Evolutionary conservation across 1,140 invertebrate genomes (phyloP), one percentile per base, ranked within the genome.

Genomic region (Magallana gigas): DNA sequence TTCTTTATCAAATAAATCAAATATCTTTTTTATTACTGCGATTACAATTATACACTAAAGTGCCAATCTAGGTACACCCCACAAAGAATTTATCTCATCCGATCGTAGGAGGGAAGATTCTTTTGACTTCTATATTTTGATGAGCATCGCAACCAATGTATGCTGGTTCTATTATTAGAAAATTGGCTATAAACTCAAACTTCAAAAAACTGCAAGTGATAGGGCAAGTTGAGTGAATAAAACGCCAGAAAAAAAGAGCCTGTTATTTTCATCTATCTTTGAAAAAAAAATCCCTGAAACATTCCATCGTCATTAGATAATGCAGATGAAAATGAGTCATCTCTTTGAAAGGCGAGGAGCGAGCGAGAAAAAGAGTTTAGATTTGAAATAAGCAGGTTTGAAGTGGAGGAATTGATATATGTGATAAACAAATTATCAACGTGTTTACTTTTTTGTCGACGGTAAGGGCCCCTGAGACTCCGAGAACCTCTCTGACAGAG

Each of bases 251-350:
- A 48, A 48, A 48, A 48, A 48, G 36, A 76, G 36, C 36, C 68
- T 36, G 68, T 76, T 76, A 76, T 76, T 76, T 76, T 76, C 68
- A 76, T 76, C 68, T 76, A 76, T 29, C 18, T 76, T 8, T 29
- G 36, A 71, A 76, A 76, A 71, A 48, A 48, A 5, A 48, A 48
- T 4, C 36, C 6, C 68, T 76, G 68, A 29, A 76, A 29, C 68
- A 76, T 76, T 76, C 68, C 68, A 29, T 29, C 23, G 23, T 29
- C 68, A 76, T 76, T 76, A 76, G 68, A 76, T 76, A 76, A 76
- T 76, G 68, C 68, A 76, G 68, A 76, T 76, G 68, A 76, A 48
- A 76, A 76, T 76, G 68, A 76, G 23, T 76, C 68, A 76, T 76
- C 68, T 29, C 68, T 29, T 48, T 29, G 23, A 29, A 36, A 76